Evolutionary conservation across 2,888 invertebrate genomes (phyloP).

Genomic region (Acronicta psi): DNA sequence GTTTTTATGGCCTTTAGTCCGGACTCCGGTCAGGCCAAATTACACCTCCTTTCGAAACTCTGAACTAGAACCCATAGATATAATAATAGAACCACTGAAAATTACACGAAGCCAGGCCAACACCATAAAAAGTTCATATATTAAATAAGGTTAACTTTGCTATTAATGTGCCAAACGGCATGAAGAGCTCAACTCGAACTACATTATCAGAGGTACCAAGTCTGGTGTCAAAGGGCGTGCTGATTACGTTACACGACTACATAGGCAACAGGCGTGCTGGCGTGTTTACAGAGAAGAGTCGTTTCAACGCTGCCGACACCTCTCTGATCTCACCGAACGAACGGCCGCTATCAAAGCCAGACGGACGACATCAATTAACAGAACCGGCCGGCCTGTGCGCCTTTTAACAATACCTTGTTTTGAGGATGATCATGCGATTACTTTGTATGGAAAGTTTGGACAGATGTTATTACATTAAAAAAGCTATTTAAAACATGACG

Average conservation of each 20-base stretch:
- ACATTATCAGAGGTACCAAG: conserved; percentile 66
- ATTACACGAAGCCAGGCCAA: no score
- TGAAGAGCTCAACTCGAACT: conserved; percentile 44
- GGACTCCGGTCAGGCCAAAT: no score
- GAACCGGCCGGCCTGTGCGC: conserved; percentile 58
- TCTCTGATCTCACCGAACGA: conserved; percentile 81
- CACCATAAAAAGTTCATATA: not conserved
- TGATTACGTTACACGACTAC: conserved; percentile 73
- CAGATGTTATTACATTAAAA: conserved; percentile 2
- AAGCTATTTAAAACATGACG: conserved; percentile 28
- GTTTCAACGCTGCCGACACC: conserved; percentile 74
- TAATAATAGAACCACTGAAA: no score
- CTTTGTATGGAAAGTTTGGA: conserved; percentile 39
- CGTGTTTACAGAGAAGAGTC: conserved; percentile 73
- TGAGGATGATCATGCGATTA: conserved; percentile 45
- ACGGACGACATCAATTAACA: conserved; percentile 67
- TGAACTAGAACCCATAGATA: no score
- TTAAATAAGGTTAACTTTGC: conserved; percentile 48
- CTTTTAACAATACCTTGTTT: conserved; percentile 54
- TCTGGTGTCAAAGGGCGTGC: conserved; percentile 80
- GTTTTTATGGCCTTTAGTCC: no score
- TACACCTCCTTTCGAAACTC: no score
- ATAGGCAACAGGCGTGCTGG: conserved; percentile 67
- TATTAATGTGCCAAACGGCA: conserved; percentile 56
- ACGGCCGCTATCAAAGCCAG: conserved; percentile 57